Evolutionary conservation across 2,113 vertebrate genomes (phyloP).

Genomic region (Sebastes fasciatus): DNA sequence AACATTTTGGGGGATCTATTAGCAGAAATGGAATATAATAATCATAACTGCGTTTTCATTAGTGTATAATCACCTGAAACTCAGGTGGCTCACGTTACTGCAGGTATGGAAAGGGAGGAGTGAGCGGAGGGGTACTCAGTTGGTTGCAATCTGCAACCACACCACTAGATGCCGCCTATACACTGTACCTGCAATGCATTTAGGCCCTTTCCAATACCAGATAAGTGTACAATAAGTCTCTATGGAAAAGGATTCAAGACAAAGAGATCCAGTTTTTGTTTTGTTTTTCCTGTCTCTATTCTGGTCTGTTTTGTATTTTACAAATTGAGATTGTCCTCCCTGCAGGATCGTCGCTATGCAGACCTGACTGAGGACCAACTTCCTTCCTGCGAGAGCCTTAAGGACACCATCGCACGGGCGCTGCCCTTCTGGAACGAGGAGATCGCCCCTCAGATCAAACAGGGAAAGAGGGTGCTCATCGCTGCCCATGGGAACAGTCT

Average conservation of each 20-base stretch:
- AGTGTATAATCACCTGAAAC: too few relatives aligned
- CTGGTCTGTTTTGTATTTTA: not conserved
- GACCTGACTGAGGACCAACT: constrained; percentile 86
- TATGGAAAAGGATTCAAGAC: not conserved
- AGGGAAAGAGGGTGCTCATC: constrained; percentile 91
- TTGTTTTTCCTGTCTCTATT: not conserved
- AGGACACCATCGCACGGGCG: constrained; percentile 93
- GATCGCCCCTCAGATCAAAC: constrained; percentile 91
- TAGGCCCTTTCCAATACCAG: not conserved
- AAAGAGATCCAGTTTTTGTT: not conserved
- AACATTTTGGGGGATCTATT: too few relatives aligned
- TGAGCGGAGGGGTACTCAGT: too few relatives aligned
- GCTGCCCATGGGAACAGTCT: constrained; percentile 94
- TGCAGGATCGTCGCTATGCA: constrained; percentile 89
- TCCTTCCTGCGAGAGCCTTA: constrained; percentile 92
- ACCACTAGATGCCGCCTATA: too few relatives aligned
- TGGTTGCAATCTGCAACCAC: too few relatives aligned
- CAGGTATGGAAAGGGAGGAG: too few relatives aligned
- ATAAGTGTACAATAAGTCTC: not conserved
- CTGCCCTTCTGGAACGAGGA: constrained; percentile 93
- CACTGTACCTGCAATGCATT: not conserved
- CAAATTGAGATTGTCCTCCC: not conserved
- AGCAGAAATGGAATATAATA: too few relatives aligned
- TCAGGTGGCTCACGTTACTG: too few relatives aligned
- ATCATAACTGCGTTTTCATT: too few relatives aligned